Conservation (phyloP, 1,140 invertebrate genomes). For the Ladona fulva region DNA sequence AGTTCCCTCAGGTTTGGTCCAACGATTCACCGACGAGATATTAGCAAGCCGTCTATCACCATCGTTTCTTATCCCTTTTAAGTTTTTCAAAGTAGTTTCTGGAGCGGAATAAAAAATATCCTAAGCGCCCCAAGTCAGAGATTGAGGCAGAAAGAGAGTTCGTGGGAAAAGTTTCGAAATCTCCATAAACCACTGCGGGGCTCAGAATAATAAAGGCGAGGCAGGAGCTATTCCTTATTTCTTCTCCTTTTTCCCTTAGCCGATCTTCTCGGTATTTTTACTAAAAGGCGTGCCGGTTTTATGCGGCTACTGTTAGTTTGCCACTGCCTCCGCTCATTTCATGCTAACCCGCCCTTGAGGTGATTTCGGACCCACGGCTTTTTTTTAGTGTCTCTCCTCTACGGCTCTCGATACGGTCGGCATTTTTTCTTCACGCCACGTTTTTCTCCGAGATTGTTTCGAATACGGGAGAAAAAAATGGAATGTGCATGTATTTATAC, state of each 20-base stretch:
- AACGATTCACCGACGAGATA: background rate
- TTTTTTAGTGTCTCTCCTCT: no score
- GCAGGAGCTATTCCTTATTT: background rate
- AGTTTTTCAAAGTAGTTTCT: background rate
- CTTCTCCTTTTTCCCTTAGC: background rate
- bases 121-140: background rate
- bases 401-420: no score
- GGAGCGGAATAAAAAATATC: background rate
- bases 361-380: no score
- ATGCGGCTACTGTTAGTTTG: background rate
- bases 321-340: background rate
- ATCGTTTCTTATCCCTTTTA: background rate
- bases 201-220: background rate
- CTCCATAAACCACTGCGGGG: conserved; percentile 6
- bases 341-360: background rate
- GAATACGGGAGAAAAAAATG: no score
- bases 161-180: conserved; percentile 4
- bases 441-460: no score
- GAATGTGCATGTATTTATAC: background rate
- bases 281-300: background rate
- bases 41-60: background rate
- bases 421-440: no score
- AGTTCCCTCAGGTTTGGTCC: background rate
- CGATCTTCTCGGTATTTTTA: background rate
- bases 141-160: background rate